Base-by-base conservation (phyloP, 2,888 invertebrate species). In the Microctonus hyperodae region DNA sequence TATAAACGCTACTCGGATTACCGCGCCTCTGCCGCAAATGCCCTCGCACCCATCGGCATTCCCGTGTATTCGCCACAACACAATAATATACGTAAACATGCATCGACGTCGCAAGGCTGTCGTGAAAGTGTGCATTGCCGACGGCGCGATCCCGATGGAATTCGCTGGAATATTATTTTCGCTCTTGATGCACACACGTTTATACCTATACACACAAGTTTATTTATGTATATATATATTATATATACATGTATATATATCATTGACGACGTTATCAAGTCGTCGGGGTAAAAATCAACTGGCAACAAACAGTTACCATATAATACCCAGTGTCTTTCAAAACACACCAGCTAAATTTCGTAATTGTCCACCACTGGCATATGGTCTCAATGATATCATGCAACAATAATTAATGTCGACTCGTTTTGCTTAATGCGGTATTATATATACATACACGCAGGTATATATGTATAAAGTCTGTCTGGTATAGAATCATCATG, bases 111-210 rank as follows among this genome's bases (percentile, higher is more conserved):
- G 62, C 44, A 23, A 65, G 40, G 64, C 66, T 67, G 68, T 74
- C 69, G 77, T 74, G 76, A 76, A 75, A 77, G 73, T 72, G 69
- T 57, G 16, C 50, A 23, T 35, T 16, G 31, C 60, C 31, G 13
- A 5, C 37, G 50, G 33, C 60, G 13, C 33, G 60, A 33, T 60
- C 64, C 62, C 63, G 57, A 44, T 70, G 71, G 62, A 70, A 70
- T 64, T 67, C 64, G 65, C 56, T 72, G 74, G 76, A 75, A 75
- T 72, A 68, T 66, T 64, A 73, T 71, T 23, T 28, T 72, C 64
- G 53, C 53, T 62, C 37, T 37, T n/a, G 37, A 53, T 53, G 23
- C 53, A 31, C 59, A 40, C 9, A 44, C 13, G 37, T 23, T 51
- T 61, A 33, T 16, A 31, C 31, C 20, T 53, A 22, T 13, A 35